Evolutionary conservation across 1,140 invertebrate genomes (phyloP).

Genomic region (Muscidifurax raptorellus): DNA sequence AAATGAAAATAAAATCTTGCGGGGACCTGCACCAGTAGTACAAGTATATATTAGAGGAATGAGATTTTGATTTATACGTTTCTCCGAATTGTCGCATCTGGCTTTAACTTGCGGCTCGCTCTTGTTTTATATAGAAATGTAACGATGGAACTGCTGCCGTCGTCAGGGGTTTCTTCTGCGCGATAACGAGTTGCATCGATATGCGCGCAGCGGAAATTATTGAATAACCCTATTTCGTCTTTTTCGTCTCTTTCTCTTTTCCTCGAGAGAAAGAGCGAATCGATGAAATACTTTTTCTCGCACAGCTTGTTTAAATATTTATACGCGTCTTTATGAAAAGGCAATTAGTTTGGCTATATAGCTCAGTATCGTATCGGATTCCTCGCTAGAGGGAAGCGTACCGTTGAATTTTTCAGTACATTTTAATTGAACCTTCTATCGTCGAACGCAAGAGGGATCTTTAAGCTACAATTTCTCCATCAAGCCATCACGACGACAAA

Average conservation of each 20-base stretch:
- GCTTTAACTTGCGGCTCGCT: no score
- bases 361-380: background rate
- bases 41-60: background rate
- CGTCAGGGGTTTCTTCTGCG: background rate
- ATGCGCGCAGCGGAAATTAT: background rate
- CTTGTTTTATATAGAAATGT: background rate
- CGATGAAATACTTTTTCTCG: no score
- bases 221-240: background rate
- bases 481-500: background rate
- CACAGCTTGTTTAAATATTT: background rate
- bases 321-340: no score
- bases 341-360: no score
- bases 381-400: background rate
- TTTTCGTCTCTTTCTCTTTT: background rate
- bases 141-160: background rate
- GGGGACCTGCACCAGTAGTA: conserved; percentile 40
- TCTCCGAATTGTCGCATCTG: conserved; percentile 27
- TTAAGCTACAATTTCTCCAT: background rate
- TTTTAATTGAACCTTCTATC: background rate
- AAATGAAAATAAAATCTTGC: conserved; percentile 68
- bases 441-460: no score
- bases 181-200: conserved; percentile 33
- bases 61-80: conserved; percentile 55
- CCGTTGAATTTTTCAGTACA: background rate
- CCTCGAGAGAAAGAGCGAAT: no score